Evolutionary conservation across 2,888 invertebrate genomes (phyloP).

Genomic region (Dysmachus trigonus): DNA sequence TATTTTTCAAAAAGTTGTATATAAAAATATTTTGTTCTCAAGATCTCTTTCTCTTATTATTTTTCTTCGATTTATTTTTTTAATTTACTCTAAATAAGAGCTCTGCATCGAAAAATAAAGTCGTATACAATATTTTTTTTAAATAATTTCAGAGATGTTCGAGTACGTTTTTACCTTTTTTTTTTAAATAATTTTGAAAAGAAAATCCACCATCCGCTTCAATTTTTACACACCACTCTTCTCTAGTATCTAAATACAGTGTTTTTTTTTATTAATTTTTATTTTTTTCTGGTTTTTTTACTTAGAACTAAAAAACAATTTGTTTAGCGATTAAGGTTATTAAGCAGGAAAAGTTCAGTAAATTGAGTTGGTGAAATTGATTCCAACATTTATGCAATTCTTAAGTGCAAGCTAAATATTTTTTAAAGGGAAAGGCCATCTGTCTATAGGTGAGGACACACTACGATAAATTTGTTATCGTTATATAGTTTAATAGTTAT

Average conservation of each 20-base stretch:
- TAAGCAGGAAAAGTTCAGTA: conserved; percentile 23
- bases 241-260: background rate
- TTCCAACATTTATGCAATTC: background rate
- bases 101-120: conserved; percentile 49
- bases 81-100: conserved; percentile 48
- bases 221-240: conserved; percentile 3
- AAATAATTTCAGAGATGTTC: conserved; percentile 40
- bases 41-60: conserved; percentile 25
- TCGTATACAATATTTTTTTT: conserved; percentile 49
- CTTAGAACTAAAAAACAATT: conserved; percentile 35
- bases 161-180: background rate
- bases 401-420: background rate
- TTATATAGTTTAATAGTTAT: background rate
- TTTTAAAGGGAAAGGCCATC: background rate
- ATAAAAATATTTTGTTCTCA: conserved; percentile 49
- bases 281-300: background rate
- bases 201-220: conserved; percentile 2
- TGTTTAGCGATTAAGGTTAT: background rate
- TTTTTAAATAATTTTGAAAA: conserved; percentile 22
- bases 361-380: background rate
- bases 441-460: background rate
- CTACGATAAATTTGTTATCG: background rate
- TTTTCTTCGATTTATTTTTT: conserved; percentile 30
- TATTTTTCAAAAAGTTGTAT: conserved; percentile 49
- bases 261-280: background rate